Percentiles rank a stretch among this genome's conserved stretches.
phyloP scores from a whole-genome alignment of 1,140 invertebrate genomes.

The Cotesia chilonis region DNA sequence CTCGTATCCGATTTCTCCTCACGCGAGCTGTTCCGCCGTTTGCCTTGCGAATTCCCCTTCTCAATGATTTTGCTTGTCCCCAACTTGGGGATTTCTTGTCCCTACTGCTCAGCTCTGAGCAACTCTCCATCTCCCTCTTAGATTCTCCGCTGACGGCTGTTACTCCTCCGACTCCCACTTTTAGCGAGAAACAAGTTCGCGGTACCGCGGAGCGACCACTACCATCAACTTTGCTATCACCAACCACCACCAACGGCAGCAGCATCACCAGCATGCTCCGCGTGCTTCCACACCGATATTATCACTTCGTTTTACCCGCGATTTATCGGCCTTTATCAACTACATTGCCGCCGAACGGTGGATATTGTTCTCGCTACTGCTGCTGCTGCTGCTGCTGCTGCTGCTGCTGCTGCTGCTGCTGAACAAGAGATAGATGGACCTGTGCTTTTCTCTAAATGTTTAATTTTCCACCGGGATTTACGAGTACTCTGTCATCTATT shows the following conservation, averaged over 20 bases:
- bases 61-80: conserved; percentile 9
- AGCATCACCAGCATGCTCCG: conserved; percentile 25
- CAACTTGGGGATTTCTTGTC: too few species aligned
- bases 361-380: conserved; percentile 40
- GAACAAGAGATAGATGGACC: too few species aligned
- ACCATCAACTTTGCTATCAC: conserved; percentile 23
- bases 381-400: conserved; percentile 8
- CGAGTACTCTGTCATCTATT: not conserved
- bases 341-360: conserved; percentile 54
- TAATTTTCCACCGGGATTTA: conserved; percentile 1
- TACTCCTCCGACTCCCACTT: too few species aligned
- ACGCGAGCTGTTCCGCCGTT: conserved; percentile 18
- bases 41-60: conserved; percentile 25
- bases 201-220: not conserved
- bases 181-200: not conserved
- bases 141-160: too few species aligned
- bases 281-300: conserved; percentile 53
- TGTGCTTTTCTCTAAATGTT: conserved; percentile 8
- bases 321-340: conserved; percentile 65
- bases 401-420: conserved; percentile 21
- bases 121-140: not conserved
- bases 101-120: too few species aligned
- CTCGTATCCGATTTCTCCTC: conserved; percentile 44
- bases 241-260: conserved; percentile 19
- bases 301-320: conserved; percentile 63